Conservation (phyloP, 2,797 vertebrate species). For the Philypnodon macrostomus region DNA sequence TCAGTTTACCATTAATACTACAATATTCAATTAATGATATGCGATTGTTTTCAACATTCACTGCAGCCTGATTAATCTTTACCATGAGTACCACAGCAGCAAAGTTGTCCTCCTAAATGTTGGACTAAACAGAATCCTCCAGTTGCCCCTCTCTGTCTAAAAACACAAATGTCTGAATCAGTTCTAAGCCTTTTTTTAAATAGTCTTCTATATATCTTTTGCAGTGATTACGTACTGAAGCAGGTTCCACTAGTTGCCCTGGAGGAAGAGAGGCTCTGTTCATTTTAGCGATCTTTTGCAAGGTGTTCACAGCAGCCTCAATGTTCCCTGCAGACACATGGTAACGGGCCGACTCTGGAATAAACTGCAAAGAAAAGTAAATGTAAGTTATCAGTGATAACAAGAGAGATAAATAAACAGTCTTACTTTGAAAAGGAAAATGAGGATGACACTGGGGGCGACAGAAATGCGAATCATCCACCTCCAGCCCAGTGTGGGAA, state of each 20-base stretch:
- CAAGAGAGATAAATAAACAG: slow-evolving; percentile 1
- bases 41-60: no score
- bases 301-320: slow-evolving; percentile 74
- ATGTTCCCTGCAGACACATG: slow-evolving; percentile 84
- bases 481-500: slow-evolving; percentile 88
- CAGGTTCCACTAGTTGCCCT: slow-evolving; percentile 77
- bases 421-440: slow-evolving; percentile 85
- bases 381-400: background rate
- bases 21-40: slow-evolving; percentile 36
- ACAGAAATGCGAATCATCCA: slow-evolving; percentile 92
- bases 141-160: slow-evolving; percentile 83
- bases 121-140: slow-evolving; percentile 79
- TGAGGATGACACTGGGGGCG: slow-evolving; percentile 84
- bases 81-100: slow-evolving; percentile 94
- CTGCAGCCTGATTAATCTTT: slow-evolving; percentile 29
- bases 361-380: slow-evolving; percentile 71
- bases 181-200: background rate
- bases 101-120: slow-evolving; percentile 83
- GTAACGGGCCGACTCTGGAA: slow-evolving; percentile 90
- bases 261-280: slow-evolving; percentile 78
- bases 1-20: slow-evolving; percentile 88
- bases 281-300: slow-evolving; percentile 81
- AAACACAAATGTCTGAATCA: slow-evolving; percentile 23
- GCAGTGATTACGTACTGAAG: slow-evolving; percentile 66
- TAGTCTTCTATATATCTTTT: background rate